phyloP scores from a whole-genome alignment of 2,113 vertebrate species.

The Pandion haliaetus region DNA sequence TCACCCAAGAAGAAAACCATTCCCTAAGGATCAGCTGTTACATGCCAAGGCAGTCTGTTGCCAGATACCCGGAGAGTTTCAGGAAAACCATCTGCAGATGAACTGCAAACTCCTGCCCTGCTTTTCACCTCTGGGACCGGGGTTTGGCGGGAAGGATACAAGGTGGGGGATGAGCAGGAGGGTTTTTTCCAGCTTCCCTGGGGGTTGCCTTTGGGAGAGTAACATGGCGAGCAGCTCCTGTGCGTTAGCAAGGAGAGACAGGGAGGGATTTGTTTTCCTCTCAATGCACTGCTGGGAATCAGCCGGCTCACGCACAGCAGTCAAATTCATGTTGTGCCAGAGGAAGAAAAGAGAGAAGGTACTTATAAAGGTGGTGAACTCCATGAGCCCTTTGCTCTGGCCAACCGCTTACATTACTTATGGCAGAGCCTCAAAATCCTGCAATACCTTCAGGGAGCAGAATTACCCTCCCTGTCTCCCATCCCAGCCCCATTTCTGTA shows the following conservation, averaged over 20 bases:
- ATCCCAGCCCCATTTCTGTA: not conserved
- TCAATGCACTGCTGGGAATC: fast-evolving
- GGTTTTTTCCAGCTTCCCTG: not conserved
- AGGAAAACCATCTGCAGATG: not conserved
- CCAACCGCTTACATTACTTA: not conserved
- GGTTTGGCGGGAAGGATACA: fast-evolving
- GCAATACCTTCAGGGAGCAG: not conserved
- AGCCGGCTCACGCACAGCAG: fast-evolving
- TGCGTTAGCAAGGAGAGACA: not conserved
- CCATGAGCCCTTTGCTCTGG: not conserved
- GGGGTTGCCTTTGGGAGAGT: not conserved
- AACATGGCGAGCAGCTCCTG: fast-evolving
- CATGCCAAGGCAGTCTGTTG: fast-evolving
- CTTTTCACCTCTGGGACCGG: not conserved
- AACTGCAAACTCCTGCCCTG: not conserved
- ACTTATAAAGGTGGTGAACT: not conserved
- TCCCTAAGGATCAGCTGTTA: not conserved
- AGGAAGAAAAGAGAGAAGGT: not conserved
- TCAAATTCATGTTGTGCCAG: not conserved
- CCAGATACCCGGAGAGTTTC: not conserved
- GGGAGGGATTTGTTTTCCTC: not conserved
- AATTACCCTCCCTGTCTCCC: not conserved
- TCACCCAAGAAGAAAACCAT: not conserved
- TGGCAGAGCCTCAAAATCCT: not conserved
- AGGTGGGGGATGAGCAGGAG: not conserved